Evolutionary conservation across 2,888 invertebrate species (phyloP).

Genomic region (Teleogryllus oceanicus): DNA sequence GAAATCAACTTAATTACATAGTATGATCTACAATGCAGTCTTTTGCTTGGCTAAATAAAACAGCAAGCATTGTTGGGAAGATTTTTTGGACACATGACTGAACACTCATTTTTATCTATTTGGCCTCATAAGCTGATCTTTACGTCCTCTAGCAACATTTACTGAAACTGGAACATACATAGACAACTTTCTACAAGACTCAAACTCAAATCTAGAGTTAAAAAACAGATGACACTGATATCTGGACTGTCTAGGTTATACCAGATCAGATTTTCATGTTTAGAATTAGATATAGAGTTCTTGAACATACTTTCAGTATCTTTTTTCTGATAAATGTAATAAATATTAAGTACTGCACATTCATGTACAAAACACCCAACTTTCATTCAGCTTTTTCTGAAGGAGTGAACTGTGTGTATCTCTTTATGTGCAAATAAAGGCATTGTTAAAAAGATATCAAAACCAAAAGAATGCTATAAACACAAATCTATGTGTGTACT

Average conservation of each 20-base stretch:
- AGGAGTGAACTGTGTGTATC: not conserved
- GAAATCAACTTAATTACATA: constrained; percentile 1
- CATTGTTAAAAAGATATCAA: constrained; percentile 19
- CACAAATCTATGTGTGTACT: not conserved
- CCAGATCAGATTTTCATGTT: not conserved
- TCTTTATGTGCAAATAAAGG: constrained; percentile 19
- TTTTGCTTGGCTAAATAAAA: constrained; percentile 20
- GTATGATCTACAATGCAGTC: not conserved
- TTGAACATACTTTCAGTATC: not conserved
- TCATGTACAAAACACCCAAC: constrained; percentile 27
- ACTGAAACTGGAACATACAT: not conserved
- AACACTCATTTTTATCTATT: not conserved
- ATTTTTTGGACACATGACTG: constrained; percentile 22
- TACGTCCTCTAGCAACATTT: not conserved
- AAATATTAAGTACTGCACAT: constrained; percentile 27
- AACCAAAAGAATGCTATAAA: not conserved
- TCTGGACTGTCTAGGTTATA: not conserved
- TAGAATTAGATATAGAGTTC: not conserved
- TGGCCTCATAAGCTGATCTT: constrained; percentile 1
- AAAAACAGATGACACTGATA: not conserved
- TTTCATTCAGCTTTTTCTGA: constrained; percentile 20
- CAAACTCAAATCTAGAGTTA: not conserved
- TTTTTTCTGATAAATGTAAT: constrained; percentile 22
- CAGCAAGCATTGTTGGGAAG: constrained; percentile 31
- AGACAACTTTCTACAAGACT: not conserved